Evolutionary conservation across 2,113 vertebrate genomes (phyloP).

Genomic region (Piliocolobus tephrosceles): DNA sequence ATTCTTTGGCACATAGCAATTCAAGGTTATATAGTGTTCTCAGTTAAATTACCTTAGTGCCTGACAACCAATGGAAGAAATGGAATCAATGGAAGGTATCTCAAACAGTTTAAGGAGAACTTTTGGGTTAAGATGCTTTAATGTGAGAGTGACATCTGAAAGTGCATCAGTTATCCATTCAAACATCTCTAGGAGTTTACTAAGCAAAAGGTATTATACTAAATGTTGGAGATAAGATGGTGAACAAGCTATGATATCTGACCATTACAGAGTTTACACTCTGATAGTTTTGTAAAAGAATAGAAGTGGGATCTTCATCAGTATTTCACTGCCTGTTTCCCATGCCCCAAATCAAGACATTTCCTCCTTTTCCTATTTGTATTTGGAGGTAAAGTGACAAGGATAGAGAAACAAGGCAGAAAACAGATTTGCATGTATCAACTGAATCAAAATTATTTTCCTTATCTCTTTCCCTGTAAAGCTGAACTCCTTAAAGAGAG

Average conservation of each 20-base stretch:
- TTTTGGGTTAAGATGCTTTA: neutral
- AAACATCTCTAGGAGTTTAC: neutral
- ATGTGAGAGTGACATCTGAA: neutral
- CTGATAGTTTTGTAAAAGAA: neutral
- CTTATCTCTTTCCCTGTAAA: neutral
- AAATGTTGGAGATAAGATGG: neutral
- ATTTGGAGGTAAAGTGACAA: neutral
- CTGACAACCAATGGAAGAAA: neutral
- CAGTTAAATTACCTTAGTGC: neutral
- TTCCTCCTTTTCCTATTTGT: neutral
- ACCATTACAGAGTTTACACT: neutral
- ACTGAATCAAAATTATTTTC: neutral
- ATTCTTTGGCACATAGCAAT: slow-evolving; percentile 36
- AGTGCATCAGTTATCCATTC: neutral
- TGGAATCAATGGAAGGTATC: neutral
- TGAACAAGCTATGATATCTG: neutral
- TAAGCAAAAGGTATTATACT: neutral
- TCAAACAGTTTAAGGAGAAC: neutral
- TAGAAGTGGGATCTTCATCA: neutral
- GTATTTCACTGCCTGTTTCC: neutral
- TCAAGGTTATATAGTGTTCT: neutral
- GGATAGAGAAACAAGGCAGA: neutral
- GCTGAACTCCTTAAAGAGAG: neutral
- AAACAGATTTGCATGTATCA: neutral
- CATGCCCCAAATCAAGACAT: neutral